Evolutionary conservation across 2,888 invertebrate genomes (phyloP).

Genomic region (Ormia ochracea): DNA sequence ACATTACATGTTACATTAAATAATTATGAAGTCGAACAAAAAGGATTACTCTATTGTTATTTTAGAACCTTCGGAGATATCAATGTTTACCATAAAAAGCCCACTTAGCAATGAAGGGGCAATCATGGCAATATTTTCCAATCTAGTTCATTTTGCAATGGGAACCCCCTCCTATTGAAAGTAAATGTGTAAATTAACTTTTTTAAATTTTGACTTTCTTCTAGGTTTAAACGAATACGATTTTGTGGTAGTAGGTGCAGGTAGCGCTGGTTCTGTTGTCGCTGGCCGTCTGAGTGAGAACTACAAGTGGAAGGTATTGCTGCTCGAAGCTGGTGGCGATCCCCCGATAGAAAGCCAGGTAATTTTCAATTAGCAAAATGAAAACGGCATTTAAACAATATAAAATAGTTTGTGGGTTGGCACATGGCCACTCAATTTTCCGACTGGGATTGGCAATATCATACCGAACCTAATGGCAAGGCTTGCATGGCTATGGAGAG

Average conservation of each 20-base stretch:
- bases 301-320: slow-evolving; percentile 84
- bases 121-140: no score
- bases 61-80: no score
- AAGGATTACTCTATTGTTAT: no score
- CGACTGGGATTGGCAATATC: slow-evolving; percentile 75
- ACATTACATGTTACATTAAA: no score
- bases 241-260: slow-evolving; percentile 81
- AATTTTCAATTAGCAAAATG: slow-evolving; percentile 58
- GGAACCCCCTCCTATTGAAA: no score
- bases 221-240: slow-evolving; percentile 76
- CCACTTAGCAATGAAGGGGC: no score
- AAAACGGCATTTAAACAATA: not conserved
- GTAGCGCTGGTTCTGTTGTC: slow-evolving; percentile 81
- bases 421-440: slow-evolving; percentile 75
- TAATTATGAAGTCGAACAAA: no score
- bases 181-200: no score
- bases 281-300: slow-evolving; percentile 85
- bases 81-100: no score
- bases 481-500: slow-evolving; percentile 74
- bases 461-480: slow-evolving; percentile 73
- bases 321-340: slow-evolving; percentile 89
- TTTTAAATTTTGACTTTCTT: no score
- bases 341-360: slow-evolving; percentile 78
- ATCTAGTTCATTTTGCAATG: no score
- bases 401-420: slow-evolving; percentile 73